Conservation (phyloP, 2,888 invertebrate species). For the Priocnemis perturbator region DNA sequence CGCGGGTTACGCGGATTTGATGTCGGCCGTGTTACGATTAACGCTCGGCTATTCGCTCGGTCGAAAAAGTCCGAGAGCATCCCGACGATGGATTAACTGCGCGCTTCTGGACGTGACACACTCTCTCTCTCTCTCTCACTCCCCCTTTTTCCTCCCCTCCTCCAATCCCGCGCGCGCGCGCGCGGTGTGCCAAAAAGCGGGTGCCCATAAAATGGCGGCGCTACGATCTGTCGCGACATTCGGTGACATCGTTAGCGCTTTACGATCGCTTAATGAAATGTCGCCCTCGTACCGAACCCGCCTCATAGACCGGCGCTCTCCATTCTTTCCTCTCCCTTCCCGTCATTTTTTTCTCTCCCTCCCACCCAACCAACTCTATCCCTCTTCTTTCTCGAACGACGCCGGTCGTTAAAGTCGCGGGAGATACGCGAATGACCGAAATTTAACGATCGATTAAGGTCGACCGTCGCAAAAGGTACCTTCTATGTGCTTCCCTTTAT, state of each 20-base stretch:
- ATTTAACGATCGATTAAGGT: slow-evolving; percentile 18
- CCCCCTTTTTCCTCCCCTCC: not conserved
- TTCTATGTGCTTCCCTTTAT: no score
- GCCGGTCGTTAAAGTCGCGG: slow-evolving; percentile 10
- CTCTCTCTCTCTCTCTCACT: not conserved
- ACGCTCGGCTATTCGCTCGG: no score
- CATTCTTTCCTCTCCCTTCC: no score
- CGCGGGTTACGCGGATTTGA: no score
- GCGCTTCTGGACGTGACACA: not conserved
- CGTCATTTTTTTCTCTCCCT: no score
- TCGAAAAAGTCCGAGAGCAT: not conserved
- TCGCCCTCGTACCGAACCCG: not conserved
- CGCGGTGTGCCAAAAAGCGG: not conserved
- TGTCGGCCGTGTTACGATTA: no score
- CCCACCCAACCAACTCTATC: no score
- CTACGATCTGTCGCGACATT: slow-evolving; percentile 21
- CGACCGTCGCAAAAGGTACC: slow-evolving; percentile 1
- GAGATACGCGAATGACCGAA: slow-evolving; percentile 9
- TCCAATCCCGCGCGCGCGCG: not conserved
- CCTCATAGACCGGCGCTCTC: no score
- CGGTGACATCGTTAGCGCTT: slow-evolving; percentile 22
- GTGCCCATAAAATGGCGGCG: slow-evolving; percentile 18
- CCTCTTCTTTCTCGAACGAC: not conserved
- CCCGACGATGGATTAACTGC: not conserved
- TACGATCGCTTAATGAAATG: slow-evolving; percentile 27